Base-by-base conservation (phyloP, 2,888 invertebrate genomes). In the Oscheius sp. region DNA sequence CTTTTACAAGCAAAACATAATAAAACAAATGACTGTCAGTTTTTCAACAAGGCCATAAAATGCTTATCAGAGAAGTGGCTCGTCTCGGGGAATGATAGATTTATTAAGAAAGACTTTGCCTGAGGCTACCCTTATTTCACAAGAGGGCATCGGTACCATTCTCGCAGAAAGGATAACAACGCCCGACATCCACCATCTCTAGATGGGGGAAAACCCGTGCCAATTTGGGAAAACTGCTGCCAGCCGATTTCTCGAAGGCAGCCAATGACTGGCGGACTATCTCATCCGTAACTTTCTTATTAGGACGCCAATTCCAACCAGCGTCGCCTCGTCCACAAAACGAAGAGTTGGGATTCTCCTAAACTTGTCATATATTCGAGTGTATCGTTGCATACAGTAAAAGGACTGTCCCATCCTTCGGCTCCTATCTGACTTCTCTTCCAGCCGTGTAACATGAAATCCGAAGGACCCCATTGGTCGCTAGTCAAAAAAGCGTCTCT, bases 401-500 rank as follows among this genome's bases (percentile, higher is more conserved):
- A 84, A 3, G 83, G 83, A 63, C 80, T 80, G 27, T 76, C 72
- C 84, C 84, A 84, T 25, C 83, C 82, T 1, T 73, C 68, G 0
- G 71, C 56, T 25, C 78, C 79, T 41, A 84, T 74, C 23, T 56
- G 61, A 25, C 81, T 75, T 1, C 59, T 72, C 73, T 86, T 86
- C 82, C 84, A 85, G 18, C 84, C 86, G 53, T 86, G 85, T 46
- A 86, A 73, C 84, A 86, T 84, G 64, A 85, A 85, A 73, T 84
- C 82, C 21, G 55, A 35, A 6, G 66, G 66, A 52, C 66, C 70
- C 72, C 73, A 85, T 52, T 73, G 69, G 58, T 85, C 86, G 2
- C 70, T 71, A 0, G 82, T 79, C 35, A 86, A 25, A 72, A 82
- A 84, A 21, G 84, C 83, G 68, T 86, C 86, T 13, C 83, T 70